phyloP scores from a whole-genome alignment of 2,888 invertebrate species.

The Lutraria lutraria region DNA sequence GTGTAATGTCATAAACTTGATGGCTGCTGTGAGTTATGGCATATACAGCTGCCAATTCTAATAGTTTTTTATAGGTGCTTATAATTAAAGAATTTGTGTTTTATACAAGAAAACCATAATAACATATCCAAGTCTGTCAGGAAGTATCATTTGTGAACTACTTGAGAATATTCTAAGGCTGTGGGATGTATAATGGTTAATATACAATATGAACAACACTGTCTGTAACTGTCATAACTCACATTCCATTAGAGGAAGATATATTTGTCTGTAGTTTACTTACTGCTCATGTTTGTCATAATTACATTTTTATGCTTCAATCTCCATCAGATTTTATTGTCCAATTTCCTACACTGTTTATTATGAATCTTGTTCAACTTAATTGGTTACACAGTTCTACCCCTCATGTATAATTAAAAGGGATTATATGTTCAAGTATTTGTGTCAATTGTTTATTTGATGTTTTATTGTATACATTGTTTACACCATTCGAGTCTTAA shows the following conservation, averaged over 20 bases:
- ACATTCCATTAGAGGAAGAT: background rate
- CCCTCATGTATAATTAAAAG: too few relatives aligned
- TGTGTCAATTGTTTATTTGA: too few relatives aligned
- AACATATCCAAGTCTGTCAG: slow-evolving; percentile 27
- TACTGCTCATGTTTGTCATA: background rate
- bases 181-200: slow-evolving; percentile 5
- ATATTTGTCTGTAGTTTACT: background rate
- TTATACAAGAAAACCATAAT: slow-evolving; percentile 5
- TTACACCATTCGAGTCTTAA: too few relatives aligned
- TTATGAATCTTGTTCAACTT: background rate
- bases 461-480: too few relatives aligned
- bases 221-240: slow-evolving; percentile 9
- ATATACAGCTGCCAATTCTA: slow-evolving; percentile 19
- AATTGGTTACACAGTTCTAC: background rate
- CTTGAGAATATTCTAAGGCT: background rate
- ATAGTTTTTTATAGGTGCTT: slow-evolving; percentile 27
- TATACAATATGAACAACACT: background rate
- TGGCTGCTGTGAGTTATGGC: slow-evolving; percentile 8
- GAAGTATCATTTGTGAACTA: slow-evolving; percentile 3
- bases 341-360: background rate
- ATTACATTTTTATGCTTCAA: background rate
- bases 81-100: slow-evolving; percentile 30
- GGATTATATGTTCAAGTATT: too few relatives aligned
- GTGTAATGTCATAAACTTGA: slow-evolving; percentile 16
- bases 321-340: slow-evolving; percentile 16